phyloP scores from a whole-genome alignment of 2,113 vertebrate genomes.

The Taurulus bubalis region DNA sequence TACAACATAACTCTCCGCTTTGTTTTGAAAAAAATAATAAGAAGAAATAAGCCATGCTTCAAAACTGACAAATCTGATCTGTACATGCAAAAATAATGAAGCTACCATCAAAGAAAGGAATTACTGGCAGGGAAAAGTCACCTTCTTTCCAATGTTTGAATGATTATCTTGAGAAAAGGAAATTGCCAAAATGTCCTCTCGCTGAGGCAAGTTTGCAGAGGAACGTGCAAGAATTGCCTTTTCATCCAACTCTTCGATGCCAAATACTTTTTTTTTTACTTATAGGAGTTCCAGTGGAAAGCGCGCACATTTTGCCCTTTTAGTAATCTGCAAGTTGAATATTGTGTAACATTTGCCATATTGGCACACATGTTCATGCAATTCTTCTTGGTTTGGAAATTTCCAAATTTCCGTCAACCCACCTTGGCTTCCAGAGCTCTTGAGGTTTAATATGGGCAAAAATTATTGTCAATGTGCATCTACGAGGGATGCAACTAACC shows the following conservation, averaged over 20 bases:
- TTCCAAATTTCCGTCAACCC: constrained; percentile 16
- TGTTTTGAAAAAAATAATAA: neutral
- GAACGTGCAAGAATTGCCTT: neutral
- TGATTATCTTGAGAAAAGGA: constrained; percentile 7
- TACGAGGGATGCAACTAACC: neutral
- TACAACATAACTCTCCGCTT: neutral
- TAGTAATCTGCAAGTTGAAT: neutral
- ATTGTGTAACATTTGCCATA: constrained; percentile 15
- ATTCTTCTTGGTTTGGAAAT: constrained; percentile 18
- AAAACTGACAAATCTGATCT: neutral
- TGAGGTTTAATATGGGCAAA: neutral
- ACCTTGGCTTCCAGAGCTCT: neutral
- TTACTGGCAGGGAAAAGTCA: constrained; percentile 6
- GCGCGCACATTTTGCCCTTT: neutral
- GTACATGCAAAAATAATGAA: neutral
- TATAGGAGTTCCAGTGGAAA: constrained; percentile 20
- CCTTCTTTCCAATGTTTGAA: neutral
- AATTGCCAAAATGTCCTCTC: constrained; percentile 14
- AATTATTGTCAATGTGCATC: neutral
- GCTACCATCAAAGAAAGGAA: neutral
- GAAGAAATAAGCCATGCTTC: neutral
- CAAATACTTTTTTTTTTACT: constrained; percentile 16
- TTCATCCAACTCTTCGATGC: neutral
- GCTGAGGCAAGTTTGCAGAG: constrained; percentile 10
- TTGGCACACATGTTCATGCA: constrained; percentile 9